Evolutionary conservation across 2,113 vertebrate species (phyloP), one percentile per base, ranked within the genome.

Genomic region (Carlito syrichta): DNA sequence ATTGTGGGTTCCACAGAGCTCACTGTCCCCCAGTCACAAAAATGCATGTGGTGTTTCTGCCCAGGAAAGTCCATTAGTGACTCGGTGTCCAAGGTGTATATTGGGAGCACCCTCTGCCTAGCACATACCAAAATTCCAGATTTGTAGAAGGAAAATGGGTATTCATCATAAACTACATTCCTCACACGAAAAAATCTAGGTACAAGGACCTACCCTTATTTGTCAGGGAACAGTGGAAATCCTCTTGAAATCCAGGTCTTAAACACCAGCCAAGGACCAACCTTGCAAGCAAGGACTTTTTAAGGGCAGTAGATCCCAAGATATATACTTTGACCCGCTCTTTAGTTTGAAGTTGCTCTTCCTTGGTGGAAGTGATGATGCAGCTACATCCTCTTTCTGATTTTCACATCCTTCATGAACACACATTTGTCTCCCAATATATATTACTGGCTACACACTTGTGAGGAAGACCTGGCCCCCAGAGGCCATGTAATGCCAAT

Each of bases 291-390:
- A 13, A n/a, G 40, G 19, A 9, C 1, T 73, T 50, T 30, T 19
- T 52, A 27, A 23, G 20, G 66, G 50, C 32, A 27, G 40, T 6
- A 56, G 30, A 43, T 4, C 11, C 1, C 23, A 85, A 25, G 20
- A 27, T 22, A 1, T 10, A 54, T 3, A 14, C 11, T 13, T 27
- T 3, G 14, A 62, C 32, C 1, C 2, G 11, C 25, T 60, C 0
- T 35, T 63, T 13, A 48, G 9, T 71, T 56, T 81, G 78, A 43
- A 52, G 0, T 2, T 17, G 17, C 35, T 13, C 25, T 48, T 83
- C 12, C 50, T 48, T 62, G 30, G 10, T 27, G 3, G 16, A 38
- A 0, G 0, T 9, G 4, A 9, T 62, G 19, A 20, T 50, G 13
- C 35, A 9, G 2, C 16, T 62, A 6, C 11, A 27, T 32, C 6